Percentiles rank a stretch among this genome's conserved stretches.
phyloP scores from a whole-genome alignment of 2,113 vertebrate genomes.

The Gallinago paraguaiae region DNA sequence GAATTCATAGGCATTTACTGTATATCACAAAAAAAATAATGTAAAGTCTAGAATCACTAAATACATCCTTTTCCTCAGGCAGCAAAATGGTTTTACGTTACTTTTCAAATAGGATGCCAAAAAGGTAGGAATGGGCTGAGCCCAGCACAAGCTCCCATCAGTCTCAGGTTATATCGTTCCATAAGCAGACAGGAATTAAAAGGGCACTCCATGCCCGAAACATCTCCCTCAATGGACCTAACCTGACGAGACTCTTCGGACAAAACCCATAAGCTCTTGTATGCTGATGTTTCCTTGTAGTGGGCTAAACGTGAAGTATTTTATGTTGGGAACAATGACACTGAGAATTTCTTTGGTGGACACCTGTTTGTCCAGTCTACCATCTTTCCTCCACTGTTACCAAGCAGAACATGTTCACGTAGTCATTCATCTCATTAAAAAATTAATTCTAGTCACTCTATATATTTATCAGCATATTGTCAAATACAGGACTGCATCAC shows the following conservation, averaged over 20 bases:
- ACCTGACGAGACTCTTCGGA: not conserved
- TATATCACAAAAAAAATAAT: not conserved
- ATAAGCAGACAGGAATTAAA: not conserved
- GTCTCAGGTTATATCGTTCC: not conserved
- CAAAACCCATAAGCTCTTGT: not conserved
- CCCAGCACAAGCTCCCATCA: not conserved
- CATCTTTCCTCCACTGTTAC: not conserved
- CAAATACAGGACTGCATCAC: not conserved
- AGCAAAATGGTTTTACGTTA: not conserved
- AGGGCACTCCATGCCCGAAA: not conserved
- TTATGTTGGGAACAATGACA: not conserved
- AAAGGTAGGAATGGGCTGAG: not conserved
- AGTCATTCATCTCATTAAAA: not conserved
- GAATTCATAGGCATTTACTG: not conserved
- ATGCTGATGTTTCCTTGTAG: not conserved
- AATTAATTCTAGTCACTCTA: not conserved
- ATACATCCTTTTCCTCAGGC: not conserved
- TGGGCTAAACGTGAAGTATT: not conserved
- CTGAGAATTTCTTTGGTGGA: not conserved
- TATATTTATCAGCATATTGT: not conserved
- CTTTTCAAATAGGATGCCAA: not conserved
- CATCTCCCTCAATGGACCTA: not conserved
- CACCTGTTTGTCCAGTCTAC: constrained; percentile 13
- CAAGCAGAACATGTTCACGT: constrained; percentile 22
- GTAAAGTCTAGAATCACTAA: not conserved